Evolutionary conservation across 1,140 invertebrate species (phyloP), one percentile per base, ranked within the genome.

Genomic region (Solen grandis): DNA sequence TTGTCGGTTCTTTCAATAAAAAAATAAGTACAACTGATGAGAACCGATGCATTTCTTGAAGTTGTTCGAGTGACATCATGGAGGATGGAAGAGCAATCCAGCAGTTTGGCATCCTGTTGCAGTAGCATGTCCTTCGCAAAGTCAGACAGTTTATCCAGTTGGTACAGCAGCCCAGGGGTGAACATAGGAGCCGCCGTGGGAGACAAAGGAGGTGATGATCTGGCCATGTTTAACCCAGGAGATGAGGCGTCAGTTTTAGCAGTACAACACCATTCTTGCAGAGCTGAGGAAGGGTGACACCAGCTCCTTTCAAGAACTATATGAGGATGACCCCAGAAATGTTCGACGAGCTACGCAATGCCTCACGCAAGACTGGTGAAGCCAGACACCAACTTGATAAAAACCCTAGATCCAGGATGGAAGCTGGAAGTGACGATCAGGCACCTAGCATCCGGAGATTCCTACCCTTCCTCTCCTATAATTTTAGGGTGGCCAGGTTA

Each of bases 291-390:
- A 73, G 22, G 76, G 55, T 36, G 78, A 81, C 78, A 27, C 22
- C n/a, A 52, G 29, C 13, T 68, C 81, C 55, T 82, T 82, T 74
- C 52, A 70, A 25, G 60, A 82, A 65, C 78, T 54, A 52, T 59
- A 78, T 73, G 5, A 74, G 29, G 78, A 78, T 62, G 54, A 62
- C 50, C 74, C 74, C n/a, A 74, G 41, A 29, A 82, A 69, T 63
- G 77, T 82, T 33, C 73, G 78, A 25, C 46, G 66, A 46, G 70
- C 75, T 19, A 10, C 55, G 52, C 60, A 63, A 63, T 29, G 69
- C 69, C 10, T 55, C 69, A 33, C 69, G 13, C 69, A 19, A 38
- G 46, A 57, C 29, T 72, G 5, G 2, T 14, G 22, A 72, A 55
- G 38, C 19, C 31, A 57, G 72, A 74, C 72, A 74, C 72, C 72